A percentile compares a stretch with the other conserved stretches of the same genome.
phyloP scores from a whole-genome alignment of 2,113 vertebrate genomes.

The Phainopepla nitens region DNA sequence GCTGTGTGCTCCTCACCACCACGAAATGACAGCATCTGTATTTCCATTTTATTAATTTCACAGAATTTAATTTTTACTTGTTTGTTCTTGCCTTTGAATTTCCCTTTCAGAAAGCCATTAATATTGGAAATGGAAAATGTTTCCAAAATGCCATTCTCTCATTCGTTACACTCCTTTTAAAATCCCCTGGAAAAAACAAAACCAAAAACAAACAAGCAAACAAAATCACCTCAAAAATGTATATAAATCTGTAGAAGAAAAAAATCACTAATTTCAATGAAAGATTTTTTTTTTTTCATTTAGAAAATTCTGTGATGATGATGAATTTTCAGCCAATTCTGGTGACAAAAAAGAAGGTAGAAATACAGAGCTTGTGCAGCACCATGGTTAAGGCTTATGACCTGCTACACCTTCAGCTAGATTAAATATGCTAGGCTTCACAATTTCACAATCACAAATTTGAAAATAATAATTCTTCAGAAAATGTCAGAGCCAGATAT shows the following conservation, averaged over 20 bases:
- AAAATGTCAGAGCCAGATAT: not conserved
- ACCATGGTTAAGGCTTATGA: not conserved
- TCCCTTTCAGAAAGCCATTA: not conserved
- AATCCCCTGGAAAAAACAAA: not conserved
- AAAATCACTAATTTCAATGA: not conserved
- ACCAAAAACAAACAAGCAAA: not conserved
- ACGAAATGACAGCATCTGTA: not conserved
- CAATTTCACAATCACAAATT: not conserved
- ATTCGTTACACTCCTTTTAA: not conserved
- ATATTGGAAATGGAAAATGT: not conserved
- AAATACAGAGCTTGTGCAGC: not conserved
- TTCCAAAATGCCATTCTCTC: not conserved
- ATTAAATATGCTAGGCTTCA: not conserved
- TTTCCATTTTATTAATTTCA: not conserved
- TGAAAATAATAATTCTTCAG: not conserved
- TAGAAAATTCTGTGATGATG: not conserved
- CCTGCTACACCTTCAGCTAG: not conserved
- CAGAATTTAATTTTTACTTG: not conserved
- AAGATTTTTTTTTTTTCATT: not conserved
- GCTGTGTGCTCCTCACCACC: not conserved
- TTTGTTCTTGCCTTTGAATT: not conserved
- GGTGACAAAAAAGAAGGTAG: not conserved
- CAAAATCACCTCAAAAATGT: not conserved
- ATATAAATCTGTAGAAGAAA: not conserved
- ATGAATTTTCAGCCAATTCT: not conserved